Percentiles rank a stretch among this genome's conserved stretches.
Conservation (phyloP, 2,113 vertebrate genomes). For the Heterotis niloticus region DNA sequence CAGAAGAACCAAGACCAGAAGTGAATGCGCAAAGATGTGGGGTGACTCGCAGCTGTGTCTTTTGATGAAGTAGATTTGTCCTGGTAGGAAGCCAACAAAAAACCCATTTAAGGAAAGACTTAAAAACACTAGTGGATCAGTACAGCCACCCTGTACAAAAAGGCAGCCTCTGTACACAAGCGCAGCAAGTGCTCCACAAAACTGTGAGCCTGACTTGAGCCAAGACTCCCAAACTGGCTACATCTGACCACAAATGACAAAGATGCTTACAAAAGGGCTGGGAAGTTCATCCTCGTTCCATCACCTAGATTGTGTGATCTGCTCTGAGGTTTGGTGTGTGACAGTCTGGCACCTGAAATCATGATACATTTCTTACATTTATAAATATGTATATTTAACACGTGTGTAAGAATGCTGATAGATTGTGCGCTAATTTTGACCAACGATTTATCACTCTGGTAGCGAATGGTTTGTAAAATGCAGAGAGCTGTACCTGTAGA, state of each 20-base stretch:
- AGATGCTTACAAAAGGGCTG: no score
- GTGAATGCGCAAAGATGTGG: background rate
- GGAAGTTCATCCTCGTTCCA: no score
- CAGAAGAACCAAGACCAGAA: no score
- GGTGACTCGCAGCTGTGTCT: background rate
- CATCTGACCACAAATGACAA: no score
- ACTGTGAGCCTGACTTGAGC: background rate
- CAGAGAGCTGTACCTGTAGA: background rate
- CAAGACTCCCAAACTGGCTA: background rate
- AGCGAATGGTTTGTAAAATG: background rate
- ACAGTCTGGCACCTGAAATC: no score
- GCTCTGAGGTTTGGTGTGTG: no score
- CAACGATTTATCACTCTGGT: background rate
- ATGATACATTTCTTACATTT: background rate
- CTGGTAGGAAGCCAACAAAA: no score
- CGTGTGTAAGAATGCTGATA: background rate
- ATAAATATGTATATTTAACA: slow-evolving; percentile 9
- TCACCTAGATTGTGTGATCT: no score
- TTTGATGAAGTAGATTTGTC: no score
- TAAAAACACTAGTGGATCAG: background rate
- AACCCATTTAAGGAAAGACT: background rate
- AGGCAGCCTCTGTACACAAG: no score
- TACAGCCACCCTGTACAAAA: no score
- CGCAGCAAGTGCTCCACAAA: background rate
- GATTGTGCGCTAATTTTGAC: background rate